Percentiles rank a stretch among this genome's conserved stretches.
phyloP scores from a whole-genome alignment of 2,888 invertebrate genomes.

The Erebia palarica region DNA sequence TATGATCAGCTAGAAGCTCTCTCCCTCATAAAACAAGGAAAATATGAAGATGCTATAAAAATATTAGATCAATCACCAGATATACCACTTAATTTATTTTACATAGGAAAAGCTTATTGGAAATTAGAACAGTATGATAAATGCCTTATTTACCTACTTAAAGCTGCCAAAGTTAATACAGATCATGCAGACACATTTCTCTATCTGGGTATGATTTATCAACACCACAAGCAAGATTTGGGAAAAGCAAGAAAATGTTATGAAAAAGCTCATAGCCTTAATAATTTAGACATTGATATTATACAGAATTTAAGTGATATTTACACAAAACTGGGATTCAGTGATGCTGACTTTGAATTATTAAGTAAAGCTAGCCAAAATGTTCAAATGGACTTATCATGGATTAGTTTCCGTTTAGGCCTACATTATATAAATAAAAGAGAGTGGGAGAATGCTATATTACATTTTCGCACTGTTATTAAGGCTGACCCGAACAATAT shows the following conservation, averaged over 20 bases:
- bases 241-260: conserved; percentile 91
- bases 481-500: conserved; percentile 86
- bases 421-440: conserved; percentile 89
- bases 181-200: conserved; percentile 88
- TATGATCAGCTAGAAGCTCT: conserved; percentile 75
- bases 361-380: conserved; percentile 75
- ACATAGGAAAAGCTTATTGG: conserved; percentile 84
- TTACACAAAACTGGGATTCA: conserved; percentile 86
- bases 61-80: conserved; percentile 72
- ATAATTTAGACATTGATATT: conserved; percentile 85
- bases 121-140: conserved; percentile 81
- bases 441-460: conserved; percentile 88
- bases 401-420: conserved; percentile 93
- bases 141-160: conserved; percentile 84
- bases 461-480: conserved; percentile 88
- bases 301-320: conserved; percentile 89
- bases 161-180: conserved; percentile 88
- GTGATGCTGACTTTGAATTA: conserved; percentile 84
- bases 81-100: conserved; percentile 78
- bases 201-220: conserved; percentile 89
- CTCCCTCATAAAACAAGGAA: conserved; percentile 72
- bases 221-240: conserved; percentile 83
- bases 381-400: conserved; percentile 81
- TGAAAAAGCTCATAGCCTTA: conserved; percentile 90
- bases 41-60: conserved; percentile 79